Evolutionary conservation across 2,797 vertebrate species (phyloP).

Genomic region (Sphenopsis melanotis): DNA sequence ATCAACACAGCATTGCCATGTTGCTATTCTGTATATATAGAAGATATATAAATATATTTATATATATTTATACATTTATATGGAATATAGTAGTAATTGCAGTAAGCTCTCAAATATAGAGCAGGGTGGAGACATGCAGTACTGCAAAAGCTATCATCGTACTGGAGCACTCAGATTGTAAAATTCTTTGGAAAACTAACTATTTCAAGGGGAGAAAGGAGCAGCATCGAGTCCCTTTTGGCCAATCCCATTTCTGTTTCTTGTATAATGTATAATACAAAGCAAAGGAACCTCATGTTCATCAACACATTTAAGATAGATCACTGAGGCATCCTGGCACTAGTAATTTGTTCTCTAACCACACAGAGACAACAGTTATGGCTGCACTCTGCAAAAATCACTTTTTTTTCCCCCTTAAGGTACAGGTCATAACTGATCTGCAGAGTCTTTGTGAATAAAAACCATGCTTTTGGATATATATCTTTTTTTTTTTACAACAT

Average conservation of each 20-base stretch:
- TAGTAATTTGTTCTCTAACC: not conserved
- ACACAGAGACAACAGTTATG: not conserved
- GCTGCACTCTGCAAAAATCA: not conserved
- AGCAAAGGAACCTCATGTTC: not conserved
- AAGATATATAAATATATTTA: not conserved
- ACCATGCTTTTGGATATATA: rapidly evolving
- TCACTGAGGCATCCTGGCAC: not conserved
- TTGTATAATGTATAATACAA: not conserved
- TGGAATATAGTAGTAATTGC: not conserved
- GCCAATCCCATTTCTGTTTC: not conserved
- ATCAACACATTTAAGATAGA: not conserved
- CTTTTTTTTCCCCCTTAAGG: not conserved
- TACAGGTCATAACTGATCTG: not conserved
- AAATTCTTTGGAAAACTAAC: not conserved
- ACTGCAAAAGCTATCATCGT: not conserved
- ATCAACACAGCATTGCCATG: not conserved
- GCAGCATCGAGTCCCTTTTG: not conserved
- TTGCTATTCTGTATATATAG: not conserved
- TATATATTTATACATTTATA: not conserved
- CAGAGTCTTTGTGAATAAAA: not conserved
- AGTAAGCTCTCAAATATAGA: not conserved
- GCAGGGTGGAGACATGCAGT: not conserved
- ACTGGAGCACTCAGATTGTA: not conserved
- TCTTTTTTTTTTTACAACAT: not conserved
- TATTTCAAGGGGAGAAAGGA: not conserved